Base-by-base conservation (phyloP, 2,797 vertebrate genomes). In the Buceros bicornis region DNA sequence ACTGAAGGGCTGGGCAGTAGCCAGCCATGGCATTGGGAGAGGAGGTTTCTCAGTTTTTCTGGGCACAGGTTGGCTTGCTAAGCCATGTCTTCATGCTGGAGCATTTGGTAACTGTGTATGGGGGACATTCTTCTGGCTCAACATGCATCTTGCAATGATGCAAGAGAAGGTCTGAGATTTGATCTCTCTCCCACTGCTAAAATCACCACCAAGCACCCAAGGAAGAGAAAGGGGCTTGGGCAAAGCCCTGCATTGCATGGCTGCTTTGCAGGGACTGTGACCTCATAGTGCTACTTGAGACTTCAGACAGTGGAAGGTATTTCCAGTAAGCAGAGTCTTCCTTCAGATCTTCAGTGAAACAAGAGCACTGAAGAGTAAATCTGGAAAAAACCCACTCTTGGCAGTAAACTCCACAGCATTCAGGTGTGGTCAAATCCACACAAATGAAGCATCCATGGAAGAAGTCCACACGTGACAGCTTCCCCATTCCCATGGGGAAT, bases 31-130 rank as follows among this genome's bases (percentile, higher is more conserved):
- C 24, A n/a, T 7, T 14, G 25, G 22, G 26, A 66, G n/a, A 7
- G 0, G 26, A 61, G 33, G 26, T 6, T 66, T 48, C 21, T 51
- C 29, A 15, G 10, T 16, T 16, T 16, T 25, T 56, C 28, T 17
- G 31, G 43, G 20, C 22, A 50, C 21, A 7, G 7, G 3, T 26
- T 14, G 8, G 19, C 33, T 77, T 37, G 43, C 33, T 20, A 16
- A 66, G 8, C 20, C 74, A 18, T 8, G 0, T 45, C 47, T 54
- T 50, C 18, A 5, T 5, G 3, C 47, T 15, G 35, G 28, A 48
- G 13, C 8, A 13, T 19, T 37, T 53, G 35, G n/a, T n/a, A 66
- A 29, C 29, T 0, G 0, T 1, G 6, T 28, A 9, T 2, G 11
- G 8, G 21, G 29, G n/a, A 50, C n/a, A 45, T 16, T 57, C 19